phyloP scores from a whole-genome alignment of 2,113 vertebrate species.

The Piliocolobus tephrosceles region DNA sequence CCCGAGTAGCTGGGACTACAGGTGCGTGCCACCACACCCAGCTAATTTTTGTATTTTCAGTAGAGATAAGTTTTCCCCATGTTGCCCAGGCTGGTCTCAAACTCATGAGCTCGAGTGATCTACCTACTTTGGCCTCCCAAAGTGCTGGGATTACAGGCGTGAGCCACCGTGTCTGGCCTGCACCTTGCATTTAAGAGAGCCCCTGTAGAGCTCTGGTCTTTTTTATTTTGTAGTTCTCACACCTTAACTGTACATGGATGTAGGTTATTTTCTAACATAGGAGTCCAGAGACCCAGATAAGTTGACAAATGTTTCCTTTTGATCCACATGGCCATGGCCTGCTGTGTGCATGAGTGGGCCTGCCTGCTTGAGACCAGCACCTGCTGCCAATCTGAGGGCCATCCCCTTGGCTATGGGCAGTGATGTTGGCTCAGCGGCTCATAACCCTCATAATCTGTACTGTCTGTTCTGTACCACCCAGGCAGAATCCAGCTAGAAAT shows the following conservation, averaged over 20 bases:
- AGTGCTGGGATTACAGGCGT: no score
- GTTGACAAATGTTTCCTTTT: not conserved
- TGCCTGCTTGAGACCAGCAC: not conserved
- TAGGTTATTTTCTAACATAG: not conserved
- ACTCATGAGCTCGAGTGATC: no score
- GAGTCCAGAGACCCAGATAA: not conserved
- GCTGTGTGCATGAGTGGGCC: not conserved
- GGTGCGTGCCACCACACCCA: no score
- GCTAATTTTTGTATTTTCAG: no score
- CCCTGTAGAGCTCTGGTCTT: not conserved
- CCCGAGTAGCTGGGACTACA: no score
- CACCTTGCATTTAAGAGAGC: not conserved
- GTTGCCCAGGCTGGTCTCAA: no score
- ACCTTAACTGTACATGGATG: no score
- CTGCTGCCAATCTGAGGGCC: not conserved
- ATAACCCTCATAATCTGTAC: not conserved
- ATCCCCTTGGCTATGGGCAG: not conserved
- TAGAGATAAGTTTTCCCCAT: no score
- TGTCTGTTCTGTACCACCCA: no score
- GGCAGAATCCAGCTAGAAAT: not conserved
- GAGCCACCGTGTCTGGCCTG: no score
- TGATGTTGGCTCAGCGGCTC: not conserved
- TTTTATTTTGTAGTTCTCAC: not conserved
- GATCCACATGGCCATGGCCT: not conserved
- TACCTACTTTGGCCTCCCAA: no score